A percentile compares a stretch with the other conserved stretches of the same genome.
Conservation (phyloP, 2,888 invertebrate genomes). For the Ametastegia equiseti region DNA sequence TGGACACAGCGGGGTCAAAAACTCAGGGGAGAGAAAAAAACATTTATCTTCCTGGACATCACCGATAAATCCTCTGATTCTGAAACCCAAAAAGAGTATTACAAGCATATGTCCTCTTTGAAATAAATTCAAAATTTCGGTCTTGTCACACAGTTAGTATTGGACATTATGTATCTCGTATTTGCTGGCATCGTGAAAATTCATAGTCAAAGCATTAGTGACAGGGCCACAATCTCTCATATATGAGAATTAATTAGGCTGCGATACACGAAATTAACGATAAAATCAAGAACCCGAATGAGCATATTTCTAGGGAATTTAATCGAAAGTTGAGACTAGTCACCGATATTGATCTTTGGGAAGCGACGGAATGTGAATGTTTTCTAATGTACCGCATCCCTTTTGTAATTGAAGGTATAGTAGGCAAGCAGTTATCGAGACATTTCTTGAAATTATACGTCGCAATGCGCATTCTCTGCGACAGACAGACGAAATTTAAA, state of each 20-base stretch:
- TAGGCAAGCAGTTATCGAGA: neutral
- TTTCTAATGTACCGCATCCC: neutral
- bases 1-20: no score
- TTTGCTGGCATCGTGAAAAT: neutral
- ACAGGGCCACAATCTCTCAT: neutral
- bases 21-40: no score
- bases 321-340: constrained; percentile 6
- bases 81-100: neutral
- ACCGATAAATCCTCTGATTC: neutral
- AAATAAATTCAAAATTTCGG: neutral
- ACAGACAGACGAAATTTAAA: neutral
- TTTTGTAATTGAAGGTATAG: no score
- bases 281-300: neutral
- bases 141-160: neutral
- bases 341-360: neutral
- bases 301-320: neutral
- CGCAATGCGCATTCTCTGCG: neutral
- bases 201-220: neutral
- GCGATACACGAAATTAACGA: neutral
- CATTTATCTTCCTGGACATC: no score
- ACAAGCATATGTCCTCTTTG: neutral
- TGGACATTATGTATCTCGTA: neutral
- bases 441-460: neutral
- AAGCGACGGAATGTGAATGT: neutral
- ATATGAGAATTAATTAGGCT: neutral